Conservation (phyloP, 2,113 vertebrate genomes). For the Macquaria australasica region DNA sequence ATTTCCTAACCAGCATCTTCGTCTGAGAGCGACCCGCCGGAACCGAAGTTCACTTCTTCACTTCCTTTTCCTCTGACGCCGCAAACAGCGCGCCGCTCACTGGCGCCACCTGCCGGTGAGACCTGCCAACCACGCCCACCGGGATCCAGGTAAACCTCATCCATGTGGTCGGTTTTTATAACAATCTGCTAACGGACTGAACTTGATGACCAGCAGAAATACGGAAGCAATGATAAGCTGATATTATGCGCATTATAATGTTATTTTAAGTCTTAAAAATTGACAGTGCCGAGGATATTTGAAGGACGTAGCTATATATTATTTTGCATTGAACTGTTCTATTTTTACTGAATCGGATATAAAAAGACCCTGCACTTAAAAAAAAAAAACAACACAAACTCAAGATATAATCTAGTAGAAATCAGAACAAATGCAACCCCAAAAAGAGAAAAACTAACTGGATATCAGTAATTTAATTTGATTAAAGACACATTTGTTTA, state of each 20-base stretch:
- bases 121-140: neutral
- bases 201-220: neutral
- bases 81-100: too few relatives aligned
- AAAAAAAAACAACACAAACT: too few relatives aligned
- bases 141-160: neutral
- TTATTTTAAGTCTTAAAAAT: neutral
- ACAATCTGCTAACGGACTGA: neutral
- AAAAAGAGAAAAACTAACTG: too few relatives aligned
- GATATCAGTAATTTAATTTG: too few relatives aligned
- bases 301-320: neutral
- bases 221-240: neutral
- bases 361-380: too few relatives aligned
- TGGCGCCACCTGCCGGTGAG: neutral
- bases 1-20: constrained; percentile 51
- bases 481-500: too few relatives aligned
- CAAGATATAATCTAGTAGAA: neutral
- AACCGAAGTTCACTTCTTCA: constrained; percentile 64
- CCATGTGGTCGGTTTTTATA: too few relatives aligned
- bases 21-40: constrained; percentile 36
- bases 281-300: neutral
- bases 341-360: too few relatives aligned
- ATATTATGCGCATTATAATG: neutral
- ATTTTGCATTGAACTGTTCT: too few relatives aligned
- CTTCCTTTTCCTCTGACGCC: neutral
- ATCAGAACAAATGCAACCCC: neutral